These are phyloP conservation scores for Aeoliscus strigatus DNA, from an alignment of 2,797 vertebrate species.

Conservation along the genomic window DNA sequence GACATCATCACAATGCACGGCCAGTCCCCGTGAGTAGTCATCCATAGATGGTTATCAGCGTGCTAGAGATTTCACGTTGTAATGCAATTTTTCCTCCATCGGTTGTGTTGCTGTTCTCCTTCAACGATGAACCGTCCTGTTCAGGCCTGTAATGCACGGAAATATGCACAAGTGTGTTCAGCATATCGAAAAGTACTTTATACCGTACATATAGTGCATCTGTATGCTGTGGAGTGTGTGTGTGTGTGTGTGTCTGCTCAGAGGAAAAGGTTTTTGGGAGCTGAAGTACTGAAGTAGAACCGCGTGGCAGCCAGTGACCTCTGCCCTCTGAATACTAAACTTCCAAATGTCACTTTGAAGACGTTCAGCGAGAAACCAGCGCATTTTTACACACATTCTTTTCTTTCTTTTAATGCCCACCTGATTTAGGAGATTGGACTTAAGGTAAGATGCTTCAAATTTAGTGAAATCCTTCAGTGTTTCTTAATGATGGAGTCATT, in stretches of 20 bases:
- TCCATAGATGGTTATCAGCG: conserved; percentile 63
- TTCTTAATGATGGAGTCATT: conserved; percentile 14
- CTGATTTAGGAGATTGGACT: conserved; percentile 80
- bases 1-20: conserved; percentile 56
- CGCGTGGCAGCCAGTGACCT: conserved; percentile 37
- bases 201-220: conserved; percentile 1
- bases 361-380: conserved; percentile 52
- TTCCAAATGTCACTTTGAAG: conserved; percentile 55
- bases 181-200: conserved; percentile 3
- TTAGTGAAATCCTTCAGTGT: conserved; percentile 9
- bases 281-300: conserved; percentile 40
- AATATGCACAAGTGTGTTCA: conserved; percentile 6
- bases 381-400: conserved; percentile 25
- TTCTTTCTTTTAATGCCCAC: conserved; percentile 39
- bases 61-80: conserved; percentile 46
- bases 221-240: conserved; percentile 2
- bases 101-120: conserved; percentile 28
- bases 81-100: conserved; percentile 27
- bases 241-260: conserved; percentile 10
- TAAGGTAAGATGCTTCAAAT: too few species aligned
- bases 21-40: conserved; percentile 36
- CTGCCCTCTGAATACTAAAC: conserved; percentile 46
- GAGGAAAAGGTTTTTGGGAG: conserved; percentile 10
- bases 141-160: conserved; percentile 9
- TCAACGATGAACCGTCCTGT: conserved; percentile 19